Evolutionary conservation across 64 coral and sea anemone genomes (phyloP), one percentile per base, ranked within the genome.

Genomic region (Platygyra sinensis): DNA sequence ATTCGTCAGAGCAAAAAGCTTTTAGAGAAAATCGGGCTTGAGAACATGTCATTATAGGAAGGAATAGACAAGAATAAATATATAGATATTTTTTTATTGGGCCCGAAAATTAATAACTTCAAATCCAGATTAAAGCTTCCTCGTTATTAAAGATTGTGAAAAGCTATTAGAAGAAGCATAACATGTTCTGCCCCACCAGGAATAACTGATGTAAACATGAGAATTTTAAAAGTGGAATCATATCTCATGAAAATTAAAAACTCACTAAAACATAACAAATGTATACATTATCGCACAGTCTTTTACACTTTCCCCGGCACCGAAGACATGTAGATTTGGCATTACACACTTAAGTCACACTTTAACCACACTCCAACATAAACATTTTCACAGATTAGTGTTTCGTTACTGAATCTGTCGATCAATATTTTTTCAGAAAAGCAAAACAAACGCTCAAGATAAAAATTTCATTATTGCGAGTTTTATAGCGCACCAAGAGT

Each of bases 381-480:
- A 69, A 10, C 3, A 77, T 77, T 50, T 77, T 38, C 49, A 24
- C 19, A 77, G 51, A 64, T 85, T 28, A 51, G 71, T 25, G 33
- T 50, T 71, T 85, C 39, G 63, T n/a, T 15, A 27, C 39, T 85
- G 5, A 22, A 85, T 19, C 42, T 63, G 3, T 11, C 60, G 50
- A 22, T 50, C 22, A 51, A 39, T 51, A 2, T 67, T 51, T 71
- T 4, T 18, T 10, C 3, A 11, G 3, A 30, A 71, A 85, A 63
- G 20, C 81, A 85, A 15, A 85, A 85, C 61, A 71, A 46, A 49
- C 81, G 63, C 81, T 39, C 20, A 85, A 25, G 65, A 22, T 69
- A 27, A 69, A 69, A n/a, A n/a, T 24, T 69, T n/a, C 10, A 25
- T 69, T 10, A 10, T 8, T 69, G 5, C 9, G 29, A 69, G 5